Conservation (phyloP, 1,140 invertebrate species). For the Streblospio benedicti region DNA sequence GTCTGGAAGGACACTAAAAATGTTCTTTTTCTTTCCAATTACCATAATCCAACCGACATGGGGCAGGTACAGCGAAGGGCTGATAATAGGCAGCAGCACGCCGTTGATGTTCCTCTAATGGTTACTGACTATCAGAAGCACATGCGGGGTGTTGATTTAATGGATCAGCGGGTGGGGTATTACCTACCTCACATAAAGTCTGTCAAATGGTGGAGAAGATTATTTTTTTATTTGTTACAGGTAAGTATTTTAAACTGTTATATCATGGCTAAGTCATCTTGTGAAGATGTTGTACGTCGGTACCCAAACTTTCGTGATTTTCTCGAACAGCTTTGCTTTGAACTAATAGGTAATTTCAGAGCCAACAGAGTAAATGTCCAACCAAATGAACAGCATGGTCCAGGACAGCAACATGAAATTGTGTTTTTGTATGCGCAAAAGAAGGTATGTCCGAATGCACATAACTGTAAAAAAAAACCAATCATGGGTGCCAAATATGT, state of each 20-base stretch:
- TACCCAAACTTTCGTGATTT: background rate
- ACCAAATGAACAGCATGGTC: too few species aligned
- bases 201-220: background rate
- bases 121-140: background rate
- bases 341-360: background rate
- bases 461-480: too few species aligned
- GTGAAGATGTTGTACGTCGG: background rate
- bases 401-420: too few species aligned
- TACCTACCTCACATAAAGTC: background rate
- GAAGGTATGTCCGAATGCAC: too few species aligned
- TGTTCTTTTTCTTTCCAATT: background rate
- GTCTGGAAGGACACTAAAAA: background rate
- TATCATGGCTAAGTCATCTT: background rate
- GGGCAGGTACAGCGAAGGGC: background rate
- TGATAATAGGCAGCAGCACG: background rate
- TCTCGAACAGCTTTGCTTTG: background rate
- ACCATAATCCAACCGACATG: background rate
- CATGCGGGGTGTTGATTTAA: conserved; percentile 4
- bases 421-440: too few species aligned
- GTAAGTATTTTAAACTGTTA: background rate
- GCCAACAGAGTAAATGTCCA: background rate
- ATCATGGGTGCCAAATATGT: too few species aligned
- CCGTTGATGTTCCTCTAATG: background rate
- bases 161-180: background rate
- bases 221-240: background rate